These are phyloP conservation scores for Entomobrya proxima DNA, from an alignment of 2,888 invertebrate species.

Conservation along the genomic window DNA sequence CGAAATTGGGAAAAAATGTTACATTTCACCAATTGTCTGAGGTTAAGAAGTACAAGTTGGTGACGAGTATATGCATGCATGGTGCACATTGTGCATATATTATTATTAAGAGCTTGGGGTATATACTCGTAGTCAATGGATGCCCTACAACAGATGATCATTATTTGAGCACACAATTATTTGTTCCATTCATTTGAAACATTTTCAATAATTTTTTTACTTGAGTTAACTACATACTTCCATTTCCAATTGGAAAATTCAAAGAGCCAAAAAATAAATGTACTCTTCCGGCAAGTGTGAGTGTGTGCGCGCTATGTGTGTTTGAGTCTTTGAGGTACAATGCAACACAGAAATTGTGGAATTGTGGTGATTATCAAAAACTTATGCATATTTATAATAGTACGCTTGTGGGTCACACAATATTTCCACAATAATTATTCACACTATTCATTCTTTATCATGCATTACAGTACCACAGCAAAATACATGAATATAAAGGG, in stretches of 20 bases:
- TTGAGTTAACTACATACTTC: conserved; percentile 23
- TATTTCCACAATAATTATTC: neutral
- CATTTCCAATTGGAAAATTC: neutral
- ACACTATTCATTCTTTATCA: neutral
- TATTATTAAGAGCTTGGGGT: neutral
- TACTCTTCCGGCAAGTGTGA: conserved; percentile 8
- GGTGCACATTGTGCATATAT: neutral
- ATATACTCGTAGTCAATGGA: neutral
- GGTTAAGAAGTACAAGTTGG: conserved; percentile 40
- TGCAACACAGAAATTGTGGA: neutral
- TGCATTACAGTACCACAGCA: neutral
- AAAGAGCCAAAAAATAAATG: neutral
- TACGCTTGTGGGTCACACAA: neutral
- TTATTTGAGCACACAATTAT: conserved; percentile 31
- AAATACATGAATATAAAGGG: neutral
- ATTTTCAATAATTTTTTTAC: conserved; percentile 39
- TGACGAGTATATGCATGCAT: neutral
- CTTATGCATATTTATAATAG: conserved; percentile 11
- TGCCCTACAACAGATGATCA: neutral
- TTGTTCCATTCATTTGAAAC: conserved; percentile 44
- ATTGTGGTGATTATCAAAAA: neutral
- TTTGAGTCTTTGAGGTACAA: neutral
- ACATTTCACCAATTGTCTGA: conserved; percentile 27
- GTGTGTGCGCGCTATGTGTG: neutral
- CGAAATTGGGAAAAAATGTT: conserved; percentile 9